Evolutionary conservation across 2,113 vertebrate genomes (phyloP).

Genomic region (Gila orcuttii): DNA sequence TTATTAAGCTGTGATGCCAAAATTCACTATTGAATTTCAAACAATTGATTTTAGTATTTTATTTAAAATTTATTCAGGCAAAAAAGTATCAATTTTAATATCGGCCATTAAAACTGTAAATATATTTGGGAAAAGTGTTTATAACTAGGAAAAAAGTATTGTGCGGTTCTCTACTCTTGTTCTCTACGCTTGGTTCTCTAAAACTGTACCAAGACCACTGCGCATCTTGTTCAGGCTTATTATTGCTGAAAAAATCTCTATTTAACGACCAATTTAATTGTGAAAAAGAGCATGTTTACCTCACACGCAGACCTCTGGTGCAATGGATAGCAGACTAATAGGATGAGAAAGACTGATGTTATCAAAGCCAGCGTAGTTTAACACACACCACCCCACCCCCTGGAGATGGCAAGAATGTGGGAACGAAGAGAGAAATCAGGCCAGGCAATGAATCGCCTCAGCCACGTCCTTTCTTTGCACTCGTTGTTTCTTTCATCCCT

Average conservation of each 20-base stretch:
- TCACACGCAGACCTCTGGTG: conserved; percentile 29
- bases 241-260: conserved; percentile 23
- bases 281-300: conserved; percentile 37
- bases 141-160: not conserved
- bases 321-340: conserved; percentile 36
- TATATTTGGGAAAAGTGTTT: not conserved
- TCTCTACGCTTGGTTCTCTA: too few relatives aligned
- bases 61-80: not conserved
- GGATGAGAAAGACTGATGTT: conserved; percentile 59
- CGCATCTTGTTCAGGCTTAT: not conserved
- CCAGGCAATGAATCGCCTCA: conserved; percentile 61
- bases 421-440: conserved; percentile 66
- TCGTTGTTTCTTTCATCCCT: conserved; percentile 58
- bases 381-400: conserved; percentile 58
- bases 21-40: not conserved
- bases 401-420: conserved; percentile 68
- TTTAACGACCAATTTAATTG: conserved; percentile 41
- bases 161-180: not conserved
- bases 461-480: conserved; percentile 50
- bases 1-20: not conserved
- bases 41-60: not conserved
- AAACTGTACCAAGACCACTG: not conserved
- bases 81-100: not conserved
- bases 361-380: conserved; percentile 63
- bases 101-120: too few relatives aligned